These are phyloP conservation scores for Eupeodes luniger DNA, from an alignment of 2,888 invertebrate species.

Conservation along the genomic window DNA sequence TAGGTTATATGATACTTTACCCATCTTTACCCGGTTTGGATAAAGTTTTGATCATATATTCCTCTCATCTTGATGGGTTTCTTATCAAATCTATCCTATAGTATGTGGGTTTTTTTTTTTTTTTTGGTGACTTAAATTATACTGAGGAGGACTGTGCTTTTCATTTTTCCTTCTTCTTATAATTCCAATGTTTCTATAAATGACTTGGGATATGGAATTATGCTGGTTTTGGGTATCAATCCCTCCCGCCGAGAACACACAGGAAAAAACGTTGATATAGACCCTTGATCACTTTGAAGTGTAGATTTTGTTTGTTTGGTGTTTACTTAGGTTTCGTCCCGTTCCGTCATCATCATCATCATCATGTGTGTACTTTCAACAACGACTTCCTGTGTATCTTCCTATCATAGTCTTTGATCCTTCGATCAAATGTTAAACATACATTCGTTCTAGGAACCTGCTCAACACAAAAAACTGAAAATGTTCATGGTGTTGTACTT, in stretches of 20 bases:
- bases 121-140: slow-evolving; percentile 12
- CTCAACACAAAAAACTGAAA: neutral
- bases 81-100: slow-evolving; percentile 34
- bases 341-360: slow-evolving; percentile 3
- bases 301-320: slow-evolving; percentile 38
- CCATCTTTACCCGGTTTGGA: neutral
- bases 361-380: slow-evolving; percentile 20
- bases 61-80: neutral
- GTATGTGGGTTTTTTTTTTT: neutral
- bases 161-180: neutral
- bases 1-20: neutral
- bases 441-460: neutral
- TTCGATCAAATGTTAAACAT: slow-evolving; percentile 11
- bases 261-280: neutral
- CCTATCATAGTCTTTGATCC: slow-evolving; percentile 47
- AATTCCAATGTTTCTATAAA: neutral
- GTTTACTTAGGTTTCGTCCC: slow-evolving; percentile 55
- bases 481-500: neutral
- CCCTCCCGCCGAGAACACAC: neutral
- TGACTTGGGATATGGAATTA: slow-evolving; percentile 6
- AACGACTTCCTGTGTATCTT: slow-evolving; percentile 60
- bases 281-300: slow-evolving; percentile 64
- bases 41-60: slow-evolving; percentile 23
- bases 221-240: slow-evolving; percentile 12
- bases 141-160: neutral